Conservation (phyloP, 2,888 invertebrate genomes). For the Drosophila barbarae region DNA sequence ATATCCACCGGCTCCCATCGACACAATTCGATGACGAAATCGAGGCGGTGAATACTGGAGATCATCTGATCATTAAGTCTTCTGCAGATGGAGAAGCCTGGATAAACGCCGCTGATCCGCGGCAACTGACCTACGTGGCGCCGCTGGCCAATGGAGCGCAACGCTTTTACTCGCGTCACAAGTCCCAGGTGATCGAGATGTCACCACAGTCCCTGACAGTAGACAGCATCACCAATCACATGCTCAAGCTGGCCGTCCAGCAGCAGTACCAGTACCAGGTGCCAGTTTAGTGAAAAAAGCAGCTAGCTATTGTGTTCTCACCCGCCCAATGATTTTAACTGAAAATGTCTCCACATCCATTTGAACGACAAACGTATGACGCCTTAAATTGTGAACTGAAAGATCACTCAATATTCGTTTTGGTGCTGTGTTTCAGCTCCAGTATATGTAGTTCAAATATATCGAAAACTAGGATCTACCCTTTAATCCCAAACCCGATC, state of each 20-base stretch:
- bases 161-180: constrained; percentile 73
- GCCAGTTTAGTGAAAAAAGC: constrained; percentile 2
- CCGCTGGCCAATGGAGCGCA: constrained; percentile 54
- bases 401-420: constrained; percentile 3
- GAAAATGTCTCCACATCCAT: background rate
- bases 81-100: constrained; percentile 73
- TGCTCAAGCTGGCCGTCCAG: constrained; percentile 70
- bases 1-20: constrained; percentile 68
- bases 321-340: constrained; percentile 5
- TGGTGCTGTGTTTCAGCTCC: constrained; percentile 1
- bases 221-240: constrained; percentile 74
- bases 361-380: constrained; percentile 2
- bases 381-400: constrained; percentile 22
- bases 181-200: constrained; percentile 73
- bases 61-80: constrained; percentile 73
- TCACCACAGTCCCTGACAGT: constrained; percentile 65
- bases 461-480: constrained; percentile 17
- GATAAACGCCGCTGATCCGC: constrained; percentile 74
- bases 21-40: constrained; percentile 64
- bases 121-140: constrained; percentile 65
- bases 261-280: constrained; percentile 34
- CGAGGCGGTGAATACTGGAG: constrained; percentile 70
- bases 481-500: background rate
- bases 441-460: constrained; percentile 25
- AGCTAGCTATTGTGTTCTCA: constrained; percentile 3